These are phyloP conservation scores for Dolichotis patagonum DNA, from an alignment of 2,113 vertebrate species.

Conservation along the genomic window DNA sequence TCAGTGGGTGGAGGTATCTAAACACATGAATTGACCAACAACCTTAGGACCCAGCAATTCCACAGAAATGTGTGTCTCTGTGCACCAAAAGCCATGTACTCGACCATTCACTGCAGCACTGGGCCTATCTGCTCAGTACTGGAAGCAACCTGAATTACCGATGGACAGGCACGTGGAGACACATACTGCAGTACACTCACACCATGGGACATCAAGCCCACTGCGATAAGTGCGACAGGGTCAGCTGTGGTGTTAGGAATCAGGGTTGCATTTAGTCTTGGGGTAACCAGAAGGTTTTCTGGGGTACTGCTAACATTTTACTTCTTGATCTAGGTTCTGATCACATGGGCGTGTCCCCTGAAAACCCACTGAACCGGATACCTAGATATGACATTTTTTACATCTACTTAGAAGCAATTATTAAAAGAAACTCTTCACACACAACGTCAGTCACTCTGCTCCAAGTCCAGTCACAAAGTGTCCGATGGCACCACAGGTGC, in stretches of 20 bases:
- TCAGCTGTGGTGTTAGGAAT: not conserved
- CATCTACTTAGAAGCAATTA: not conserved
- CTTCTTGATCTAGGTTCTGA: constrained; percentile 5
- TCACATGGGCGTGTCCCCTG: not conserved
- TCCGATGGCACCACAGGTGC: not conserved
- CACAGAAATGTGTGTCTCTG: not conserved
- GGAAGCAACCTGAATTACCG: not conserved
- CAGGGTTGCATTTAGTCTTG: not conserved
- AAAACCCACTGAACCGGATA: not conserved
- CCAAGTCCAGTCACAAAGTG: not conserved
- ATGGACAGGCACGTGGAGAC: not conserved
- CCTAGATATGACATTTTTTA: not conserved
- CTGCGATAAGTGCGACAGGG: not conserved
- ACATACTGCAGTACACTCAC: not conserved
- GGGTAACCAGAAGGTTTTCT: not conserved
- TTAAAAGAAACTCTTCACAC: not conserved
- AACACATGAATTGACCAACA: not conserved
- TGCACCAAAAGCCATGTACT: not conserved
- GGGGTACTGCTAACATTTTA: not conserved
- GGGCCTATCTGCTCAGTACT: not conserved
- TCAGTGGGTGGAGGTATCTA: not conserved
- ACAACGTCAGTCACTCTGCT: not conserved
- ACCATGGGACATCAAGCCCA: not conserved
- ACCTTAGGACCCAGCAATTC: not conserved
- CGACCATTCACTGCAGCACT: not conserved